Evolutionary conservation across 2,797 vertebrate genomes (phyloP), one percentile per base, ranked within the genome.

Genomic region (Acanthis flammea): DNA sequence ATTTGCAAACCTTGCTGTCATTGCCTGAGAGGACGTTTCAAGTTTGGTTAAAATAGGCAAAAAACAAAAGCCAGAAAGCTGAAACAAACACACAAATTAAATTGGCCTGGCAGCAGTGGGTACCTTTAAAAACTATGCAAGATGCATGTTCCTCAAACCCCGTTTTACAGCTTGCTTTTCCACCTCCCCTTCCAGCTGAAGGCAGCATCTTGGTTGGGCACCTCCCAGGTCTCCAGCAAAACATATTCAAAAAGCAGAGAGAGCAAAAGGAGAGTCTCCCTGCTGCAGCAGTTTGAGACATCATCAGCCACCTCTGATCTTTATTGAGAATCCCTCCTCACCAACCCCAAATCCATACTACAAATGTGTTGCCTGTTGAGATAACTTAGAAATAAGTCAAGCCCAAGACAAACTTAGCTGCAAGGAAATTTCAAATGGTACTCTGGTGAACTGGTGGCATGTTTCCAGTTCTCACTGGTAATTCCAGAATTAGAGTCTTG

Each of bases 1-100:
- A 92, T 91, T 86, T 84, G 85, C 73, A 84, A 88, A 76, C 41
- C 53, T 66, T 47, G 27, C 62, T 84, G 73, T 51, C 58, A 67
- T 39, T 72, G 90, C 76, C 33, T 63, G 88, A 27, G 11, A 62
- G 15, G 22, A 47, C 19, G 24, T 25, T 83, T 44, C 48, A 85
- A 94, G 68, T 86, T 76, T 79, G 39, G 48, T 35, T 74, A 51
- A 80, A 78, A 74, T 37, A 62, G 50, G 28, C 21, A 50, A 85
- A 88, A 90, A 61, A 23, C 7, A 67, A 77, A 77, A 51, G 19
- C 14, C 47, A 86, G 35, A 86, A 62, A 71, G n/a, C 35, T 86
- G 86, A 74, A 86, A 55, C 12, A 86, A 63, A 61, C 23, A 66
- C 16, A 47, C 23, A 51, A 65, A 79, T 24, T 1, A 80, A 89